These are phyloP conservation scores for Microtus oregoni DNA, from an alignment of 2,113 vertebrate species.

Conservation along the genomic window DNA sequence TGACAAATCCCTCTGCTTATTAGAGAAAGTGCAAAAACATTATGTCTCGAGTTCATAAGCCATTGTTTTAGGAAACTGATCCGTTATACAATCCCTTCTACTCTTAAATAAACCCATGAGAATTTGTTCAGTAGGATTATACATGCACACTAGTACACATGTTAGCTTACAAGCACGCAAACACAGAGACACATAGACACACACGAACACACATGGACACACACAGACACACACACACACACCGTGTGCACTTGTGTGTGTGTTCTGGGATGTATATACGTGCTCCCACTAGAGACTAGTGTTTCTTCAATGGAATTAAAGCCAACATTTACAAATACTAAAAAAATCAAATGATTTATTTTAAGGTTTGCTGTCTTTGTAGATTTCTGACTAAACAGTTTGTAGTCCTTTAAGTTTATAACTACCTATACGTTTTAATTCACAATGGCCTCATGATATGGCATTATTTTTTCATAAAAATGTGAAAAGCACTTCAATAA, in stretches of 20 bases:
- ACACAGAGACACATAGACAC: background rate
- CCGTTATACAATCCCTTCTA: slow-evolving; percentile 43
- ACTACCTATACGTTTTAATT: background rate
- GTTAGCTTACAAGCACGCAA: background rate
- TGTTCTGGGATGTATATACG: background rate
- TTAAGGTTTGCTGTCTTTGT: background rate
- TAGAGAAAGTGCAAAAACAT: slow-evolving; percentile 56
- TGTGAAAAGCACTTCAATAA: background rate
- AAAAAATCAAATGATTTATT: background rate
- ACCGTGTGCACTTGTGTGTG: background rate
- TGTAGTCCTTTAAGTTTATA: background rate
- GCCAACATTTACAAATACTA: background rate
- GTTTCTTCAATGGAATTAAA: background rate
- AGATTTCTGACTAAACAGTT: background rate
- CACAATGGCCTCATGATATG: background rate
- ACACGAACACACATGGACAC: background rate
- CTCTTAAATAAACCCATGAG: slow-evolving; percentile 54
- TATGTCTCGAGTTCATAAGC: slow-evolving; percentile 68
- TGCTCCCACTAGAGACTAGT: background rate
- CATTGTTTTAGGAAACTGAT: slow-evolving; percentile 77
- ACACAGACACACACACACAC: background rate
- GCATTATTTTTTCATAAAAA: slow-evolving; percentile 16
- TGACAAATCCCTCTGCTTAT: slow-evolving; percentile 74
- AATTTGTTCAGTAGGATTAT: slow-evolving; percentile 37
- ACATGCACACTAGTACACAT: background rate